Evolutionary conservation across 1,140 invertebrate genomes (phyloP), one percentile per base, ranked within the genome.

Genomic region (Tribolium castaneum): DNA sequence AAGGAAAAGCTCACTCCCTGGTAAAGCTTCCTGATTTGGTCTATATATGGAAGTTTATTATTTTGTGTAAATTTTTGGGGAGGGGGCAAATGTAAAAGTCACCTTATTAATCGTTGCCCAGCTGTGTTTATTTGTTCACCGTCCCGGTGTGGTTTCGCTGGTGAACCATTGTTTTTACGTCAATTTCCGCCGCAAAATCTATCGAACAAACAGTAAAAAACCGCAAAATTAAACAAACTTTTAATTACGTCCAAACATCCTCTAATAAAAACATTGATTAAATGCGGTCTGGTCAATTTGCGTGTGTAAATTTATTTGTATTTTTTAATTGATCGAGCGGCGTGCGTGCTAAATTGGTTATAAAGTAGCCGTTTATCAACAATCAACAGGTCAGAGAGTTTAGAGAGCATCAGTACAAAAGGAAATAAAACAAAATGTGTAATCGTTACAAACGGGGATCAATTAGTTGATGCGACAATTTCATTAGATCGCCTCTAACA

Each of bases 321-420:
- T 66, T 66, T 66, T 66, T 66, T 66, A 52, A 72, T 25, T 30
- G 39, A 72, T 50, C 45, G 70, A 22, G 39, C 45, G 70, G 14
- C 49, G 71, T 72, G 70, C 50, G 49, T 70, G 62, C 6, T 50
- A 78, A 78, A 78, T 78, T 52, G 72, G 72, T 75, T 70, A 56
- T 62, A 78, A 75, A 75, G 77, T 66, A 70, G 59, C 54, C 72
- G 72, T 74, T 78, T 75, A 75, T 75, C 34, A 51, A 70, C 73
- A 75, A 78, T 78, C 77, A 78, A 78, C 77, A 78, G 77, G 77
- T 78, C 77, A 78, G 51, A 59, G 54, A 25, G 54, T 30, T 59
- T 45, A 75, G 35, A 56, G 39, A 71, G 49, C 54, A 75, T 66
- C 71, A 30, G 39, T 35, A 75, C 19, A 70, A 78, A 74, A 12